Conservation (phyloP, 1,140 invertebrate species). For the Ostrea denselamellosa region DNA sequence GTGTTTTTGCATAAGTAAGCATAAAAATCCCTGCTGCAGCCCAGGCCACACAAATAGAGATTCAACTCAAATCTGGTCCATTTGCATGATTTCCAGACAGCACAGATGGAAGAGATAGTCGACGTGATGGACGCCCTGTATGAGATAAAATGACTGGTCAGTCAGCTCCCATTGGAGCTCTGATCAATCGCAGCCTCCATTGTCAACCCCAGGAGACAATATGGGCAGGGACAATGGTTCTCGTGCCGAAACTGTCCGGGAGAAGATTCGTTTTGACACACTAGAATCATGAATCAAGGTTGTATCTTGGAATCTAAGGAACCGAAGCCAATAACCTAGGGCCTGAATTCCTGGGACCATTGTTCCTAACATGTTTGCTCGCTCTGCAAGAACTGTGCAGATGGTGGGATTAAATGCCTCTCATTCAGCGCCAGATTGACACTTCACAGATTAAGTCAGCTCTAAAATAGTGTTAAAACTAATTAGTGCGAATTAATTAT, state of each 20-base stretch:
- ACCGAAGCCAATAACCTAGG: constrained; percentile 1
- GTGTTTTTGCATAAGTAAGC: not conserved
- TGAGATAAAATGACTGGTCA: constrained; percentile 10
- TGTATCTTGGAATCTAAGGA: constrained; percentile 21
- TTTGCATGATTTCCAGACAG: not conserved
- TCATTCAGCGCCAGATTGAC: constrained; percentile 11
- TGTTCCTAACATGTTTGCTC: not conserved
- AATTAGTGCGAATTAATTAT: constrained; percentile 39
- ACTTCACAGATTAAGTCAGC: constrained; percentile 33
- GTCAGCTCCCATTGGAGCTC: not conserved
- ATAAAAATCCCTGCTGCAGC: not conserved
- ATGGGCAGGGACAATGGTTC: not conserved
- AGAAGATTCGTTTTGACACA: not conserved
- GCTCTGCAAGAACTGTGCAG: not conserved
- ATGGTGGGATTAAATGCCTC: constrained; percentile 15
- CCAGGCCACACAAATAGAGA: not conserved
- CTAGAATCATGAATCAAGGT: not conserved
- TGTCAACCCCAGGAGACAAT: constrained; percentile 3
- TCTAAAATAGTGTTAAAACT: constrained; percentile 24
- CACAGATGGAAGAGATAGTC: not conserved
- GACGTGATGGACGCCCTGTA: not conserved
- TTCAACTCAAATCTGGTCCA: not conserved
- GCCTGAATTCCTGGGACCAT: constrained; percentile 22
- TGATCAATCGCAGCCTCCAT: not conserved
- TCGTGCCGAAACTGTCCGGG: constrained; percentile 28